These are phyloP conservation scores for Bicyclus anynana DNA, from an alignment of 1,140 invertebrate genomes.

Conservation along the genomic window DNA sequence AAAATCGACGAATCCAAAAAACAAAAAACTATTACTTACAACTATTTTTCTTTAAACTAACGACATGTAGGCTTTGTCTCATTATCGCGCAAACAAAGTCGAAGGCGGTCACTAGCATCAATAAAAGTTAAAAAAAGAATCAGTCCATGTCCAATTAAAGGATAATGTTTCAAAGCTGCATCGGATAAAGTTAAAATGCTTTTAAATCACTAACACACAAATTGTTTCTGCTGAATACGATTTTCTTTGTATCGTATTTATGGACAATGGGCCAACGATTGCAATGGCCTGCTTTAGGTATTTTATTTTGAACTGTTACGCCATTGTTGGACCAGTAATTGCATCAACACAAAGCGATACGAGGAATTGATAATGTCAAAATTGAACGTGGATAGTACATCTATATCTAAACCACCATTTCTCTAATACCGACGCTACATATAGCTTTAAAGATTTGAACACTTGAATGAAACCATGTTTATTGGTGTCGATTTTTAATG, in stretches of 20 bases:
- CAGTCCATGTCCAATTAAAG: constrained; percentile 14
- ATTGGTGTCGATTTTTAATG: too few species aligned
- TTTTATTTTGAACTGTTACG: constrained; percentile 60
- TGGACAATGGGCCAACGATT: constrained; percentile 61
- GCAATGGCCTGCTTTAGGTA: constrained; percentile 49
- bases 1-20: too few species aligned
- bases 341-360: constrained; percentile 44
- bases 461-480: too few species aligned
- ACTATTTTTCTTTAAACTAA: too few species aligned
- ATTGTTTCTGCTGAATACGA: constrained; percentile 42
- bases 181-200: constrained; percentile 20
- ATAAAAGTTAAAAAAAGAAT: too few species aligned
- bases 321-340: constrained; percentile 50
- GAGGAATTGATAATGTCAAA: constrained; percentile 19
- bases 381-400: background rate
- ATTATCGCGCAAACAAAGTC: too few species aligned
- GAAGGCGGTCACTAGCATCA: too few species aligned
- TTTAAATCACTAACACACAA: constrained; percentile 19
- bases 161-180: constrained; percentile 9
- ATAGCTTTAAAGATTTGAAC: too few species aligned
- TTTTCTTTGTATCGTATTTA: constrained; percentile 55
- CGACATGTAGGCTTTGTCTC: too few species aligned
- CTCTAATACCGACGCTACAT: too few species aligned
- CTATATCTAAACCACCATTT: background rate
- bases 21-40: too few species aligned